Conservation (phyloP, 1,140 invertebrate genomes). For the Andricus grossulariae region DNA sequence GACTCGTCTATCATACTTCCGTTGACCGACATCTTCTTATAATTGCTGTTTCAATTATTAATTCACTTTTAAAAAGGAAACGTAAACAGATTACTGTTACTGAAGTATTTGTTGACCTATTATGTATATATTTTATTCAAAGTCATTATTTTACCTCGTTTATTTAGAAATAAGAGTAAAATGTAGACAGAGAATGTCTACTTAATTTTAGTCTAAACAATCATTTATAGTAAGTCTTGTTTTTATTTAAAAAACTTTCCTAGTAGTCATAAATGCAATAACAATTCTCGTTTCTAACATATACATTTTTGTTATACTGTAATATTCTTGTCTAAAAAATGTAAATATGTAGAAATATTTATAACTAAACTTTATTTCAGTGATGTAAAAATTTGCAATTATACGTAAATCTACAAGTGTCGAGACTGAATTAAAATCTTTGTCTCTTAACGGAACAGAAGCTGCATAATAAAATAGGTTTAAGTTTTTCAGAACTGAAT, state of each 20-base stretch:
- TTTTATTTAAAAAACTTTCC: too few relatives aligned
- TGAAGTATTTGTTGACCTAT: not conserved
- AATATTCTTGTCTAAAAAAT: not conserved
- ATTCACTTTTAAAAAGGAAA: not conserved
- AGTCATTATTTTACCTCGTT: not conserved
- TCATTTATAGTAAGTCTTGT: too few relatives aligned
- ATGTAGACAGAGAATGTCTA: too few relatives aligned
- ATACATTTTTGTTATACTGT: not conserved
- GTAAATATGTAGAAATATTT: conserved; percentile 22
- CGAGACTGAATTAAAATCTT: conserved; percentile 3
- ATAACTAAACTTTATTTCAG: not conserved
- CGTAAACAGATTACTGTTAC: not conserved
- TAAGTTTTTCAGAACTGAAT: not conserved
- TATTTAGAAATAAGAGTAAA: not conserved
- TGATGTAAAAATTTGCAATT: not conserved
- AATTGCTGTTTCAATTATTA: too few relatives aligned
- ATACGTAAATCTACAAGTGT: not conserved
- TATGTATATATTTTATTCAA: not conserved
- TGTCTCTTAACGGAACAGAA: not conserved
- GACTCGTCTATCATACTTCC: too few relatives aligned
- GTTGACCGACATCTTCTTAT: too few relatives aligned
- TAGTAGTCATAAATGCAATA: too few relatives aligned
- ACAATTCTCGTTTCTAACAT: not conserved
- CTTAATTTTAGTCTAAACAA: too few relatives aligned
- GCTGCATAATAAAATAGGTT: not conserved